Base-by-base conservation (phyloP, 2,888 invertebrate genomes). In the Heteromurus nitidus region DNA sequence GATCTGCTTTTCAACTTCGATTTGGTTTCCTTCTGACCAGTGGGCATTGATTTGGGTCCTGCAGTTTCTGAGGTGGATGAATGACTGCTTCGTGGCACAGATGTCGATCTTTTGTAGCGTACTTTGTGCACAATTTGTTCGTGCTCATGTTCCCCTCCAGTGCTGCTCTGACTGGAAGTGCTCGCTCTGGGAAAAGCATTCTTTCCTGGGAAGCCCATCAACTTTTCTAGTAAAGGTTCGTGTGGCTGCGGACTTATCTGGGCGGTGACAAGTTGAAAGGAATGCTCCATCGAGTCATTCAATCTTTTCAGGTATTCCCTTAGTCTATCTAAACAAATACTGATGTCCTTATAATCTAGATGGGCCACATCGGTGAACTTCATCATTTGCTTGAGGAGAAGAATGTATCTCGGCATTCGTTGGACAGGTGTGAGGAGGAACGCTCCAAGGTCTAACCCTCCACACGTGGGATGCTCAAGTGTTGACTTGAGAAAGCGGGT, bases 401-500 rank as follows among this genome's bases (percentile, higher is more conserved):
- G 88, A 44, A 90, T 88, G 83, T 90, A 90, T 64, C 89, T 88
- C 0, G 90, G 90, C 73, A 90, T 88, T 72, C 90, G 88, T 83
- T 90, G 90, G 11, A 90, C 88, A 2, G 90, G 90, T 1, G 89
- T 88, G 62, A 90, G 86, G 47, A 90, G 87, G 81, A 90, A 88
- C 3, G 89, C 88, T n/a, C 89, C 88, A 31, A 90, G 85, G 85
- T 89, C 89, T 31, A 88, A 86, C 50, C 89, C 89, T 73, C 88
- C 88, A 82, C 89, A 89, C 24, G 87, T 83, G 11, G 88, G 88
- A 72, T 88, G 88, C 22, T 88, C 85, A 67, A 88, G 83, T 42
- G 88, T 83, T 83, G 89, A 89, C 88, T 89, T 89, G 74, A 90
- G 88, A 73, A 90, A 89, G 44, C 88, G 88, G 31, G 89, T 88